A percentile compares a stretch with the other conserved stretches of the same genome.
Evolutionary conservation across 2,888 invertebrate species (phyloP).

Genomic region (Cactoblastis cactorum): DNA sequence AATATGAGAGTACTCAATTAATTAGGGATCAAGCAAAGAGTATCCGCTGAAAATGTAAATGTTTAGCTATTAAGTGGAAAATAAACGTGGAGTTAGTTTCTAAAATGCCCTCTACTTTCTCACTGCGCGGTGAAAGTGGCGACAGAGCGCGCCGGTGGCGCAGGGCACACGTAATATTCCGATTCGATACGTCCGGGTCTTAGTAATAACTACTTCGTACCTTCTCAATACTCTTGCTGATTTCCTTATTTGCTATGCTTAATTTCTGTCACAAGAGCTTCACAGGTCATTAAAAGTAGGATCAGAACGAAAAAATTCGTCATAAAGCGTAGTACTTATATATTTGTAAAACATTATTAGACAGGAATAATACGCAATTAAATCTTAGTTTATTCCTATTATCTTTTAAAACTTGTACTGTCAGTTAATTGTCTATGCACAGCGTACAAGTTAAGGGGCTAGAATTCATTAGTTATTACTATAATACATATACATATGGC

Average conservation of each 20-base stretch:
- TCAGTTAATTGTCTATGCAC: not conserved
- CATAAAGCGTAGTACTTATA: no score
- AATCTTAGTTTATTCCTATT: no score
- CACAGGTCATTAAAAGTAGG: no score
- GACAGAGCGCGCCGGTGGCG: constrained; percentile 41
- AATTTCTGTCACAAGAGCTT: no score
- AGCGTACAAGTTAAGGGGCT: constrained; percentile 1
- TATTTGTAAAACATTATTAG: no score
- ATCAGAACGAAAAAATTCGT: no score
- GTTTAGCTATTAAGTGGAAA: constrained; percentile 28
- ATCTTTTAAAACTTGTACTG: no score
- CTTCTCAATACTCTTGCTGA: not conserved
- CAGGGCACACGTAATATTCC: constrained; percentile 62
- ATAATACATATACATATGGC: constrained; percentile 56
- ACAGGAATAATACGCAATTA: no score
- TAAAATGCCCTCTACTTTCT: constrained; percentile 69
- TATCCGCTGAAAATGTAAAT: constrained; percentile 13
- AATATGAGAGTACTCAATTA: constrained; percentile 14
- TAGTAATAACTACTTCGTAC: constrained; percentile 20
- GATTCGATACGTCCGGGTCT: constrained; percentile 50
- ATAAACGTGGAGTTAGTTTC: constrained; percentile 57
- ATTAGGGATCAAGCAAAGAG: not conserved
- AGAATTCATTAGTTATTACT: constrained; percentile 28
- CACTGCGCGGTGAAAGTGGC: constrained; percentile 70
- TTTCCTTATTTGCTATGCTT: not conserved